phyloP scores from a whole-genome alignment of 2,797 vertebrate species.

The Forpus xanthops region DNA sequence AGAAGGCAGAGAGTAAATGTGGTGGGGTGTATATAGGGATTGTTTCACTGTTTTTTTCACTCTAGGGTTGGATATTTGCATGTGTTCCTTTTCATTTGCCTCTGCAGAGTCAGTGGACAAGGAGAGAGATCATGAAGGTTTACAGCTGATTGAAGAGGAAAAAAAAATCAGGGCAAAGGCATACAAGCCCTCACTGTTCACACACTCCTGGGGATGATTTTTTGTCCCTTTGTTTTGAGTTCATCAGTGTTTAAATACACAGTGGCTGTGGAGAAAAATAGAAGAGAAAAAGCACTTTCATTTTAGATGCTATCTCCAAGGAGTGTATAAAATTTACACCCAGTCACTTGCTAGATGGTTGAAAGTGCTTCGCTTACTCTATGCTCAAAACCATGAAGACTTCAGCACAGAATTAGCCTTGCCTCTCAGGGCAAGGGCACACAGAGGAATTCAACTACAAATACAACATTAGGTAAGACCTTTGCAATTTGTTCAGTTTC shows the following conservation, averaged over 20 bases:
- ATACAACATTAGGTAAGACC: background rate
- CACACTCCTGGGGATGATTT: background rate
- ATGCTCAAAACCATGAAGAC: background rate
- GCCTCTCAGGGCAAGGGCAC: background rate
- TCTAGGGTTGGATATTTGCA: background rate
- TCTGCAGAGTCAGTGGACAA: background rate
- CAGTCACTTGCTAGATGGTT: background rate
- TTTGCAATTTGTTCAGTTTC: background rate
- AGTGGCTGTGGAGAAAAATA: background rate
- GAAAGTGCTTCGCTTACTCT: background rate
- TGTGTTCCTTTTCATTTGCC: background rate
- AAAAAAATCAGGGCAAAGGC: background rate
- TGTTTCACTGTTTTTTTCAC: background rate
- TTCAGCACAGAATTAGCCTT: background rate
- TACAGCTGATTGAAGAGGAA: background rate
- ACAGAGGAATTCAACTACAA: background rate
- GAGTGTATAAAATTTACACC: background rate
- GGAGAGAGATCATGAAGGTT: background rate
- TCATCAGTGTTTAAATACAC: constrained; percentile 20
- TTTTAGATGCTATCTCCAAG: constrained; percentile 8
- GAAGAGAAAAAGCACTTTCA: background rate
- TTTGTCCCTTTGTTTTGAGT: constrained; percentile 35
- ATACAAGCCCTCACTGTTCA: background rate
- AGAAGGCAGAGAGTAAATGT: background rate
- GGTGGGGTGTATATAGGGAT: background rate